Conservation (phyloP, 2,888 invertebrate species). For the Gortyna flavago region DNA sequence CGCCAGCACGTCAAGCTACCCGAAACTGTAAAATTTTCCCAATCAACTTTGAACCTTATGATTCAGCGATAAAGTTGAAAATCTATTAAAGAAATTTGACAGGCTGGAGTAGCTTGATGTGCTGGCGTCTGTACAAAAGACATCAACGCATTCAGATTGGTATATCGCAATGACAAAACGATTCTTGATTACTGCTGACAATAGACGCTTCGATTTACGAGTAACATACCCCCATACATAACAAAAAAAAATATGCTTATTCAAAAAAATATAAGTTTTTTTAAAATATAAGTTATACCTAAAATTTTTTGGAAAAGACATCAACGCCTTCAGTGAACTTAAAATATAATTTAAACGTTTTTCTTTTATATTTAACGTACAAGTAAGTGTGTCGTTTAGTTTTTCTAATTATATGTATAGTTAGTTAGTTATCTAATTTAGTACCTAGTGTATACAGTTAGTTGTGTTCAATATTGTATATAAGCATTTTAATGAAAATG, state of each 20-base stretch:
- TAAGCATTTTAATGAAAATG: background rate
- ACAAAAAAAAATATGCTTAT: background rate
- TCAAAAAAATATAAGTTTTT: too few species aligned
- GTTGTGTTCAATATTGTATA: background rate
- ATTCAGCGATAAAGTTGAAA: too few species aligned
- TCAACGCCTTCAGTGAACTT: background rate
- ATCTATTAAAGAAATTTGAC: too few species aligned
- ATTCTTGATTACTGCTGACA: background rate
- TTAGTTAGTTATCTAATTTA: background rate
- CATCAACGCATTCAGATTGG: conserved; percentile 10
- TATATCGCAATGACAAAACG: background rate
- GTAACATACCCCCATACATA: background rate
- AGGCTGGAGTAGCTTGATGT: too few species aligned
- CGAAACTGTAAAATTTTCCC: too few species aligned
- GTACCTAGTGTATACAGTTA: background rate
- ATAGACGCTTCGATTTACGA: background rate
- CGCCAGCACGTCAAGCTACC: too few species aligned
- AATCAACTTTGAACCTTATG: too few species aligned
- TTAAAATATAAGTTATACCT: too few species aligned
- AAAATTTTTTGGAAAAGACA: too few species aligned
- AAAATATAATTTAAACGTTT: background rate
- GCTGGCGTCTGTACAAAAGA: too few species aligned
- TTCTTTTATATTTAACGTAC: background rate
- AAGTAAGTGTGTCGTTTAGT: background rate
- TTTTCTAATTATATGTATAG: background rate